Base-by-base conservation (phyloP, 2,113 vertebrate genomes). In the Psilopsiagon aurifrons region DNA sequence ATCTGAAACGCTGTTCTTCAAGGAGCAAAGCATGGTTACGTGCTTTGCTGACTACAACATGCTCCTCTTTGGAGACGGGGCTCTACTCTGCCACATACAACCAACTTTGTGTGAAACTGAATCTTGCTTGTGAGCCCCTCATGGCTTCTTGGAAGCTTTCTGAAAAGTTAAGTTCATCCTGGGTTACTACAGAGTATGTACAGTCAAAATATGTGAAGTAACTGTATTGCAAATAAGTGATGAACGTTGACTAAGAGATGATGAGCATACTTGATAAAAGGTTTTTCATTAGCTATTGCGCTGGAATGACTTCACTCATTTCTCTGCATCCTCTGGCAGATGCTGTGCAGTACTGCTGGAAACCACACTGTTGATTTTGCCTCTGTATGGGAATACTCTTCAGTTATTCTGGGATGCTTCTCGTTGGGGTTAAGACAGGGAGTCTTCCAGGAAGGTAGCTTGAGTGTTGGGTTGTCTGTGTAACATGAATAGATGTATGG, bases 121-220 rank as follows among this genome's bases (percentile, higher is more conserved):
- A 31, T n/a, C 41, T 67, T 83, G 5, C 39, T 41, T 88, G n/a
- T 52, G 14, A 63, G 13, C 8, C 67, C 12, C 3, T 55, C 3
- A 1, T n/a, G 52, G 22, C 37, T 71, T 80, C 68, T 68, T 35
- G 47, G 57, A 68, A 86, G 47, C 24, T 86, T 78, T 79, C 31
- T 49, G 11, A 70, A 6, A 37, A 83, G 28, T 74, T 69, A 64
- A 68, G 17, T 27, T 66, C 41, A 67, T 1, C 19, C 18, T 74
- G 54, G 5, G 8, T 7, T 9, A 4, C 62, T 68, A 0, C 7
- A 17, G 71, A 22, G 4, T n/a, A 37, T 2, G 1, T 59, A 16
- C 12, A 24, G 51, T 85, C 20, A 70, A 25, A 79, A 70, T 24
- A 18, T 59, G 7, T 5, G 9, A 49, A 54, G 22, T 41, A 44